phyloP scores from a whole-genome alignment of 2,797 vertebrate species.

The Rhinogobio ventralis region DNA sequence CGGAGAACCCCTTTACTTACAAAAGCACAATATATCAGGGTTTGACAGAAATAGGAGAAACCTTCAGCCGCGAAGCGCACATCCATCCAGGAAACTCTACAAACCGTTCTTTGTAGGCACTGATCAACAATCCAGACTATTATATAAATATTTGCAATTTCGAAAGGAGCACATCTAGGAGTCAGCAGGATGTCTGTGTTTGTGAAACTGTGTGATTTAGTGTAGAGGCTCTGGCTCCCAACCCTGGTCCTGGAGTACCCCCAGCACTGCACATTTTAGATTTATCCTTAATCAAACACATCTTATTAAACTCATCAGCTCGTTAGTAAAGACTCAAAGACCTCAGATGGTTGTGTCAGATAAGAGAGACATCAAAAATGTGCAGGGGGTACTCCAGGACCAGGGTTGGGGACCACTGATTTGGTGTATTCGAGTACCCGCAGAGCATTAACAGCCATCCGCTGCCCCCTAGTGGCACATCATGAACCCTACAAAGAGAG shows the following conservation, averaged over 20 bases:
- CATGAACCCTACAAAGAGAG: no score
- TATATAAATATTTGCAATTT: not conserved
- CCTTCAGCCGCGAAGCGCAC: not conserved
- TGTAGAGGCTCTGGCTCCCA: not conserved
- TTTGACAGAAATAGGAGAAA: not conserved
- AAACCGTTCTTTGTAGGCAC: not conserved
- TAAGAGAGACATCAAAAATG: not conserved
- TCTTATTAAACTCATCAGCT: no score
- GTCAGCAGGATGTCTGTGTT: not conserved
- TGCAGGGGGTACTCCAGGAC: not conserved
- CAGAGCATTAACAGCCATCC: not conserved
- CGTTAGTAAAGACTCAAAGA: no score
- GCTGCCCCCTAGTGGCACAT: constrained; percentile 10
- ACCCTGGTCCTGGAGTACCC: no score
- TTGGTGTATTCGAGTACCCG: not conserved
- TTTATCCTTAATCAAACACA: not conserved
- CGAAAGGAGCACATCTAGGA: not conserved
- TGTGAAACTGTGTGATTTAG: not conserved
- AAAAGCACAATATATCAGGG: not conserved
- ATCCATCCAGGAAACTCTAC: not conserved
- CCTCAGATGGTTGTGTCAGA: no score
- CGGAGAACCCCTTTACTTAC: constrained; percentile 29
- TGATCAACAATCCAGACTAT: not conserved
- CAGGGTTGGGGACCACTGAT: not conserved
- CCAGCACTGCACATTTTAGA: not conserved